These are phyloP conservation scores for Dermatemys mawii DNA, from an alignment of 2,113 vertebrate species.

Conservation along the genomic window DNA sequence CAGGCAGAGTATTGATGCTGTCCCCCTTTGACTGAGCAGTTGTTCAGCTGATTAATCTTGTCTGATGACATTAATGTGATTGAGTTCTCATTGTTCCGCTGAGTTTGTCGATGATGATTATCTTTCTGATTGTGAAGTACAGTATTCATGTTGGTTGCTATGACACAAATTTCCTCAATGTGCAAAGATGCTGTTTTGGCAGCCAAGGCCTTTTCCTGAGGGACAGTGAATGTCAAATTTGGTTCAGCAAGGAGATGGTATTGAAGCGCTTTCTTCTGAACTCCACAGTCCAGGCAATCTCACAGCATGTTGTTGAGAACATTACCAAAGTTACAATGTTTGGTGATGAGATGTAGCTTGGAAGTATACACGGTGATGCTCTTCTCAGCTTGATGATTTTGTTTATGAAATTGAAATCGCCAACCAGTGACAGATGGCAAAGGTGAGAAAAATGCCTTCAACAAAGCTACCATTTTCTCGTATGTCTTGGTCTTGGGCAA, in stretches of 20 bases:
- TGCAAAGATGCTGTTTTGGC: neutral
- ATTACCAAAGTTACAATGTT: neutral
- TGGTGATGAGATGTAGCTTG: neutral
- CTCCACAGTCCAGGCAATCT: neutral
- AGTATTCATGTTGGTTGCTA: neutral
- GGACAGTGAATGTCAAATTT: no score
- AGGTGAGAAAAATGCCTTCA: no score
- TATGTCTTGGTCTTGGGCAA: neutral
- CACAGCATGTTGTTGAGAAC: neutral
- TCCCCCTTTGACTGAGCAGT: constrained; percentile 5
- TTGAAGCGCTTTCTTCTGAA: neutral
- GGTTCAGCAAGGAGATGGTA: neutral
- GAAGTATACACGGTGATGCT: neutral
- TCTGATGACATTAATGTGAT: neutral
- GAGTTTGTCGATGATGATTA: neutral
- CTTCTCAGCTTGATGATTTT: neutral
- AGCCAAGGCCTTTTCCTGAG: neutral
- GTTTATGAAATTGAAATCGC: neutral
- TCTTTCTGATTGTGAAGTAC: neutral
- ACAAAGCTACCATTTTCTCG: neutral
- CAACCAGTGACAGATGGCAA: neutral
- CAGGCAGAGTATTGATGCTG: no score
- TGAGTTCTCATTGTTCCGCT: neutral
- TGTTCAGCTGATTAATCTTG: neutral
- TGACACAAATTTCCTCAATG: neutral